A percentile compares a stretch with the other conserved stretches of the same genome.
Evolutionary conservation across 1,140 invertebrate species (phyloP).

Genomic region (Archegozetes longisetosus): DNA sequence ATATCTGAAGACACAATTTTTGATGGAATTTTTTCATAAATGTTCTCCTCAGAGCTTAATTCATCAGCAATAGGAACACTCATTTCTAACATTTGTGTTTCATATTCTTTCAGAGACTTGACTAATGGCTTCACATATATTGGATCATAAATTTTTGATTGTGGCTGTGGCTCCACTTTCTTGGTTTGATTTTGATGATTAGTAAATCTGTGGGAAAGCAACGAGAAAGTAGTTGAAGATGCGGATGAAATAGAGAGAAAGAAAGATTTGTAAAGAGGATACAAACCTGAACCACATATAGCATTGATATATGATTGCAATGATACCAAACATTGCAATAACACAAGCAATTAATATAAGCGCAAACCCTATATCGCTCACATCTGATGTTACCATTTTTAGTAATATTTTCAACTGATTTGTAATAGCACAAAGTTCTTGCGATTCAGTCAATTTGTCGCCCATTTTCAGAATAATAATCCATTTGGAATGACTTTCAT

Average conservation of each 20-base stretch:
- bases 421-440: not conserved
- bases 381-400: not conserved
- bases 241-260: too few relatives aligned
- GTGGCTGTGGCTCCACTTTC: constrained; percentile 45
- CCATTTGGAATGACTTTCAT: too few relatives aligned
- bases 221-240: too few relatives aligned
- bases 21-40: not conserved
- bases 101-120: constrained; percentile 56
- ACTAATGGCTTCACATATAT: constrained; percentile 47
- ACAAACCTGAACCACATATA: constrained; percentile 74
- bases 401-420: not conserved
- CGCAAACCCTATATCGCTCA: constrained; percentile 42
- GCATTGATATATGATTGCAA: constrained; percentile 77
- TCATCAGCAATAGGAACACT: constrained; percentile 39
- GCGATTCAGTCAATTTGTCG: too few relatives aligned
- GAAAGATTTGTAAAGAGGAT: not conserved
- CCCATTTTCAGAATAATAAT: too few relatives aligned
- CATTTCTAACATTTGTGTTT: constrained; percentile 74
- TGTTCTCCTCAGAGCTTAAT: constrained; percentile 6
- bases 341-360: constrained; percentile 67
- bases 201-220: too few relatives aligned
- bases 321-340: constrained; percentile 63
- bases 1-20: not conserved
- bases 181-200: not conserved
- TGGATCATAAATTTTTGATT: constrained; percentile 46